phyloP scores from a whole-genome alignment of 2,113 vertebrate genomes.

The Labeo catla region DNA sequence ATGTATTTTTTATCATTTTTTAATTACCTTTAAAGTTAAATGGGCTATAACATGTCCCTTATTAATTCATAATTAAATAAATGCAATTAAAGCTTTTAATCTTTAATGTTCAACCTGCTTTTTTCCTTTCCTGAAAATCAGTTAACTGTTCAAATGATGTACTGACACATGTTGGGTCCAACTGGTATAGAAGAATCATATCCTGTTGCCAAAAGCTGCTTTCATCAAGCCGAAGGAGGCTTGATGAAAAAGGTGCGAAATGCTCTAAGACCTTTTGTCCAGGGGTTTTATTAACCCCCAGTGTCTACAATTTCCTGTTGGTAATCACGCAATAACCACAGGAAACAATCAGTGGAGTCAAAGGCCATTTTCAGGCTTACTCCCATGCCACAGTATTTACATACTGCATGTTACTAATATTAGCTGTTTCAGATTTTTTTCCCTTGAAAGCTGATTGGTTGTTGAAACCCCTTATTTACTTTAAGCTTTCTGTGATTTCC shows the following conservation, averaged over 20 bases:
- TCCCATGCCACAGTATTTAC: conserved; percentile 79
- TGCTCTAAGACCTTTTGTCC: too few relatives aligned
- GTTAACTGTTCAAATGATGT: neutral
- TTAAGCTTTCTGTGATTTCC: conserved; percentile 7
- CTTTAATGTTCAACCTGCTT: too few relatives aligned
- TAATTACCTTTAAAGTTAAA: too few relatives aligned
- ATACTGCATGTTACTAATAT: neutral
- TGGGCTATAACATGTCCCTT: too few relatives aligned
- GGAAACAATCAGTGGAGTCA: neutral
- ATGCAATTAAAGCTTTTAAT: neutral
- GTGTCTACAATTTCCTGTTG: neutral
- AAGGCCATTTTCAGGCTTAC: conserved; percentile 44
- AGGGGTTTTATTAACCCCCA: neutral
- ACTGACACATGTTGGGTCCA: neutral
- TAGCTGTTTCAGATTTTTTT: neutral
- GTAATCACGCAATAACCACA: neutral
- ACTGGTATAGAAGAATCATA: too few relatives aligned
- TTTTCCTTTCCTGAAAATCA: neutral
- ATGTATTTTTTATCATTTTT: neutral
- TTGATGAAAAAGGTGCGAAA: too few relatives aligned
- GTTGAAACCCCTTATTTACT: neutral
- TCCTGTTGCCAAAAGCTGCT: too few relatives aligned
- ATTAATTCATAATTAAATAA: neutral
- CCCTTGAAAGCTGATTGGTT: neutral
- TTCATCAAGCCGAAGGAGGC: too few relatives aligned